Evolutionary conservation across 2,797 vertebrate genomes (phyloP).

Genomic region (Anableps anableps): DNA sequence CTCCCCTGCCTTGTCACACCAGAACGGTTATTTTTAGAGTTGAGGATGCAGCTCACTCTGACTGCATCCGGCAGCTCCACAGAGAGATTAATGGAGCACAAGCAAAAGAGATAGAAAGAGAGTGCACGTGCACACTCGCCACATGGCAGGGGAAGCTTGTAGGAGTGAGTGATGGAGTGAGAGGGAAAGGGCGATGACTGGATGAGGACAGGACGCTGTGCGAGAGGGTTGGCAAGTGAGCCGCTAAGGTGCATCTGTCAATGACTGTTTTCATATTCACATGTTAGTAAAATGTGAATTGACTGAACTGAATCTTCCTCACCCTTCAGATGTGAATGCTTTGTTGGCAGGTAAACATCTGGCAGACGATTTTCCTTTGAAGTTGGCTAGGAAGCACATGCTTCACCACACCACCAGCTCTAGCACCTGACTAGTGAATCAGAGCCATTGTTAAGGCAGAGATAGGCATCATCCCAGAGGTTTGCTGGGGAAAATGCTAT

Average conservation of each 20-base stretch:
- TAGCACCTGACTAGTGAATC: slow-evolving; percentile 34
- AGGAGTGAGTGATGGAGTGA: slow-evolving; percentile 48
- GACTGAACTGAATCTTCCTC: slow-evolving; percentile 5
- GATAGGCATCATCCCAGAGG: slow-evolving; percentile 35
- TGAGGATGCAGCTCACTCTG: slow-evolving; percentile 78
- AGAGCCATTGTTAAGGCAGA: slow-evolving; percentile 26
- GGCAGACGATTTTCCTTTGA: slow-evolving; percentile 38
- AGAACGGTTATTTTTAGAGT: slow-evolving; percentile 85
- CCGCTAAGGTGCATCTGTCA: slow-evolving; percentile 48
- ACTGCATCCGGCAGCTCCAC: slow-evolving; percentile 72
- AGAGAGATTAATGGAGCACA: slow-evolving; percentile 82
- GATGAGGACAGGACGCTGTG: slow-evolving; percentile 29
- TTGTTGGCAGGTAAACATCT: slow-evolving; percentile 48
- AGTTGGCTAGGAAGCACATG: slow-evolving; percentile 18
- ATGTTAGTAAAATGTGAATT: slow-evolving; percentile 25
- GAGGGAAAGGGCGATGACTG: slow-evolving; percentile 39
- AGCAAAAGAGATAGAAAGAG: slow-evolving; percentile 75
- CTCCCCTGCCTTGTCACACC: slow-evolving; percentile 71
- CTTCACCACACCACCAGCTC: slow-evolving; percentile 12
- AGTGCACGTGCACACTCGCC: slow-evolving; percentile 77
- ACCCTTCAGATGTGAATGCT: slow-evolving; percentile 6
- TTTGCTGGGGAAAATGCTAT: slow-evolving; percentile 43
- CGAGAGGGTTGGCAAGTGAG: slow-evolving; percentile 33
- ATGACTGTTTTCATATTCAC: slow-evolving; percentile 11
- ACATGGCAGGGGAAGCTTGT: slow-evolving; percentile 75